Conservation (phyloP, 2,888 invertebrate genomes). For the Heteropelma amictum region DNA sequence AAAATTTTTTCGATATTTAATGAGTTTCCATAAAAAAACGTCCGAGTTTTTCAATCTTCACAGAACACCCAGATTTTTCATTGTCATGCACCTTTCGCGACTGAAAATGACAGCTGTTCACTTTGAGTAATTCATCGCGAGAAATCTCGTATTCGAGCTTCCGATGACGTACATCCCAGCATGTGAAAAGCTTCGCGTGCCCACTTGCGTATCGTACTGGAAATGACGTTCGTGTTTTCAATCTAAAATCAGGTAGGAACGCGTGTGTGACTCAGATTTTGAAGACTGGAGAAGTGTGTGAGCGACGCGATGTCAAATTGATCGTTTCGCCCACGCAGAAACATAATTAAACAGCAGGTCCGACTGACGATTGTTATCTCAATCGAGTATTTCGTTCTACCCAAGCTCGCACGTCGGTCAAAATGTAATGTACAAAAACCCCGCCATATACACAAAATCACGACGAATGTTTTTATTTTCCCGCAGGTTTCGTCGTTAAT, state of each 20-base stretch:
- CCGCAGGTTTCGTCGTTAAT: constrained; percentile 11
- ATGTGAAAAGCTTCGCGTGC: constrained; percentile 27
- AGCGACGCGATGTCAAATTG: not conserved
- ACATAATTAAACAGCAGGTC: constrained; percentile 18
- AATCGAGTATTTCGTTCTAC: not conserved
- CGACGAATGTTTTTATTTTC: not conserved
- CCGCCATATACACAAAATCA: too few relatives aligned
- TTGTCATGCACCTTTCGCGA: too few relatives aligned
- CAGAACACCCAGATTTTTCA: too few relatives aligned
- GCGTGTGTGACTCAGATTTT: constrained; percentile 10
- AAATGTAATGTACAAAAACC: not conserved
- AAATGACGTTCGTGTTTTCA: constrained; percentile 69
- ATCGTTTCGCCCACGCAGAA: constrained; percentile 4
- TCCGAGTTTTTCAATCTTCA: too few relatives aligned
- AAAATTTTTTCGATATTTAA: too few relatives aligned
- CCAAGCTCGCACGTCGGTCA: not conserved
- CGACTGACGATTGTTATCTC: constrained; percentile 7
- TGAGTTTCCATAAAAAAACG: too few relatives aligned
- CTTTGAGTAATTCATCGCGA: too few relatives aligned
- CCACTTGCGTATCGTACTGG: constrained; percentile 53
- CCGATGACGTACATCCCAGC: not conserved
- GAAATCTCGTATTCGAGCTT: too few relatives aligned
- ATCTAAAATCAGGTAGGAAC: constrained; percentile 63
- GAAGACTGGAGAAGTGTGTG: constrained; percentile 14
- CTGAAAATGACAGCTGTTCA: too few relatives aligned